A percentile compares a stretch with the other conserved stretches of the same genome.
These are phyloP conservation scores for Labeo rohita DNA, from an alignment of 2,113 vertebrate species.

Conservation along the genomic window DNA sequence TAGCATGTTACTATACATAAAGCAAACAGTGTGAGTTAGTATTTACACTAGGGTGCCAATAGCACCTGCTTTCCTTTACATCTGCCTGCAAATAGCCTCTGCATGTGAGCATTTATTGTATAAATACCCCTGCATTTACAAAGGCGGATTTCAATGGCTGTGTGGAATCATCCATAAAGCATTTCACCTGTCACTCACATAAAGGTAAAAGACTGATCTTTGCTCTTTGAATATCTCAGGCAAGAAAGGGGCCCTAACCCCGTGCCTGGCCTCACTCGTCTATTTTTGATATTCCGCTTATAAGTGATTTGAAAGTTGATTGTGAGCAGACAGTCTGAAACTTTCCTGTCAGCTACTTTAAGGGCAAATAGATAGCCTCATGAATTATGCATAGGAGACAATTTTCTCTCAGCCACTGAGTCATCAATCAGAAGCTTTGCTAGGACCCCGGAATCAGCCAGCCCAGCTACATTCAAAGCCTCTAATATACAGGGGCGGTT, in stretches of 20 bases:
- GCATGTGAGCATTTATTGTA: constrained; percentile 27
- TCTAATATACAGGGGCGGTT: constrained; percentile 82
- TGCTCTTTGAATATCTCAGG: constrained; percentile 41
- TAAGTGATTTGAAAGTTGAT: constrained; percentile 96
- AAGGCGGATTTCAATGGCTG: constrained; percentile 37
- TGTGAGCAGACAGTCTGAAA: constrained; percentile 88
- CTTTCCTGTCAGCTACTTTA: constrained; percentile 95
- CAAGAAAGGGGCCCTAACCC: constrained; percentile 72
- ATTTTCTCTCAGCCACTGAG: constrained; percentile 96
- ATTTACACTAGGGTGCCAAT: constrained; percentile 2
- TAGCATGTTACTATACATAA: constrained; percentile 1
- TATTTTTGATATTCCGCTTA: constrained; percentile 94
- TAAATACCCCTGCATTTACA: constrained; percentile 44
- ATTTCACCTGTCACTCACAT: constrained; percentile 50
- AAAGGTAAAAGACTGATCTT: constrained; percentile 52
- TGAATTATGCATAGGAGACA: constrained; percentile 95
- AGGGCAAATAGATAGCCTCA: constrained; percentile 94
- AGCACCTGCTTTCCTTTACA: constrained; percentile 3
- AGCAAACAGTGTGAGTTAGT: background rate
- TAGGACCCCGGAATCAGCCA: constrained; percentile 90
- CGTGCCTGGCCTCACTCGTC: constrained; percentile 83
- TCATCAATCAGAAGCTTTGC: constrained; percentile 94
- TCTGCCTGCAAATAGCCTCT: constrained; percentile 30
- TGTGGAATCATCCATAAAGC: constrained; percentile 53
- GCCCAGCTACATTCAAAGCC: constrained; percentile 86